A percentile compares a stretch with the other conserved stretches of the same genome.
Conservation (phyloP, 1,140 invertebrate species). For the Trichoplusia ni region DNA sequence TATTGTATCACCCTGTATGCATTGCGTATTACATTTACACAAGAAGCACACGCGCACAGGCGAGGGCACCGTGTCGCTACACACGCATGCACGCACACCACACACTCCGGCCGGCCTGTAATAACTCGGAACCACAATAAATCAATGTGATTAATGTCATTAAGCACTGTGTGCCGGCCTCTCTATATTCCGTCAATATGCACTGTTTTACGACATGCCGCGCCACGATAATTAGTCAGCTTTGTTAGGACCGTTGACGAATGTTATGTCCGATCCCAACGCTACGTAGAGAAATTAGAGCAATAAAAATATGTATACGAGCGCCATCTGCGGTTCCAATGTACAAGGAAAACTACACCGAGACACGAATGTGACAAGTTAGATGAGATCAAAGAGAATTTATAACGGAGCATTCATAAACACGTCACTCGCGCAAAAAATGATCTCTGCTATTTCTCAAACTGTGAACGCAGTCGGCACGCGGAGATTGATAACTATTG, state of each 20-base stretch:
- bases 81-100: conserved; percentile 60
- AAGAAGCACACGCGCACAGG: conserved; percentile 63
- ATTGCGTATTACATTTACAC: conserved; percentile 65
- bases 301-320: conserved; percentile 57
- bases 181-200: conserved; percentile 82
- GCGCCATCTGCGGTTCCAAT: conserved; percentile 34
- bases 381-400: conserved; percentile 70
- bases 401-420: conserved; percentile 71
- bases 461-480: conserved; percentile 42
- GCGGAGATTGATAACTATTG: conserved; percentile 55
- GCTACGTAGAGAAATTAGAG: conserved; percentile 54
- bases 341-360: conserved; percentile 35
- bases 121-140: conserved; percentile 82
- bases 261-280: conserved; percentile 48
- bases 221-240: conserved; percentile 80
- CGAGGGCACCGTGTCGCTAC: conserved; percentile 37
- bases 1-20: conserved; percentile 59
- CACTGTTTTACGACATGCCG: conserved; percentile 80
- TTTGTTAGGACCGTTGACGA: conserved; percentile 76
- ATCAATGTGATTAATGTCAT: conserved; percentile 82
- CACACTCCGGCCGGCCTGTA: conserved; percentile 68
- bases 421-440: conserved; percentile 68
- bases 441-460: conserved; percentile 75
- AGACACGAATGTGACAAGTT: conserved; percentile 55
- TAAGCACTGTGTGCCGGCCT: conserved; percentile 81